Percentiles rank a stretch among this genome's conserved stretches.
These are phyloP conservation scores for Metallyticus violacea DNA, from an alignment of 2,888 invertebrate species.

Conservation along the genomic window DNA sequence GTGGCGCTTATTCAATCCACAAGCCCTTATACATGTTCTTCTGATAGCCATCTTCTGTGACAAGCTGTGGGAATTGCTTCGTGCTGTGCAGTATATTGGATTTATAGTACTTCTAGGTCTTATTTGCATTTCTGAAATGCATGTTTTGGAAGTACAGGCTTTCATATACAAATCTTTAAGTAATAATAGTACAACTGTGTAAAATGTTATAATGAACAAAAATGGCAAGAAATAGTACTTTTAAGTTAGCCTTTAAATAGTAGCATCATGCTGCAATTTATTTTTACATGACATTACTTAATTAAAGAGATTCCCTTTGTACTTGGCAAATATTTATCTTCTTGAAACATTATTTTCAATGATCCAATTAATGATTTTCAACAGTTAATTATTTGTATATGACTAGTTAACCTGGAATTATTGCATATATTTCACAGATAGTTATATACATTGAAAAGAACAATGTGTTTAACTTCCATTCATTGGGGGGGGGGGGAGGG, in stretches of 20 bases:
- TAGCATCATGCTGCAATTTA: neutral
- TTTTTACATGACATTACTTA: neutral
- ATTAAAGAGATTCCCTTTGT: neutral
- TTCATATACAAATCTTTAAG: slow-evolving; percentile 49
- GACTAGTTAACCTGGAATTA: too few species aligned
- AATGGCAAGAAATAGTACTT: neutral
- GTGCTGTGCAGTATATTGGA: slow-evolving; percentile 66
- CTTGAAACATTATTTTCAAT: neutral
- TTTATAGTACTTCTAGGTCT: slow-evolving; percentile 65
- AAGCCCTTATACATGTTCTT: slow-evolving; percentile 70
- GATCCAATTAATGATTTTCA: too few species aligned
- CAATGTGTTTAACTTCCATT: too few species aligned
- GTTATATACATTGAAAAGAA: too few species aligned
- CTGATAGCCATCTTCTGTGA: slow-evolving; percentile 78
- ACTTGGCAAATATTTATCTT: neutral
- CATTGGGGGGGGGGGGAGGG: too few species aligned
- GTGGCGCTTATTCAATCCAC: slow-evolving; percentile 79
- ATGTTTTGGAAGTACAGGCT: slow-evolving; percentile 59
- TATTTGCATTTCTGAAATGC: slow-evolving; percentile 70
- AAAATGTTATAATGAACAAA: neutral
- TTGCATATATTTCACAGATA: too few species aligned
- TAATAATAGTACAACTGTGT: slow-evolving; percentile 15
- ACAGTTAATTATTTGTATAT: too few species aligned
- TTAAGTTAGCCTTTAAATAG: neutral
- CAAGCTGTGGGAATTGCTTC: slow-evolving; percentile 74